A percentile compares a stretch with the other conserved stretches of the same genome.
Conservation (phyloP, 2,888 invertebrate species). For the Epirrhoe alternata region DNA sequence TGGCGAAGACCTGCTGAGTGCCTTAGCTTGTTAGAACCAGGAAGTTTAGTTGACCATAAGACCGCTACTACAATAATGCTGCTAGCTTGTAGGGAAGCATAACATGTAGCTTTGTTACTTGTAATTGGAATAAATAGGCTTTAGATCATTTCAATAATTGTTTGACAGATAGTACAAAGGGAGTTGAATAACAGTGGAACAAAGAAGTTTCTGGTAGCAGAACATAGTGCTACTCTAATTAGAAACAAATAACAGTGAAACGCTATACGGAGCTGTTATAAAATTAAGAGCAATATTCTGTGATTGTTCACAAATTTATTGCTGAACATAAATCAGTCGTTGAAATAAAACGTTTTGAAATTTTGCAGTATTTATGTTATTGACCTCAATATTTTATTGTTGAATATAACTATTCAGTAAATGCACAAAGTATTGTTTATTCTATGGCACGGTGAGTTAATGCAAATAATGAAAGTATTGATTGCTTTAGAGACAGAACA, state of each 20-base stretch:
- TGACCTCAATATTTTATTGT: conserved; percentile 27
- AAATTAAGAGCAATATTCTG: conserved; percentile 7
- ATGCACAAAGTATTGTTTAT: conserved; percentile 10
- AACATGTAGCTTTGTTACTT: not conserved
- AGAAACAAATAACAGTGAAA: not conserved
- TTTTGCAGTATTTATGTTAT: conserved; percentile 12
- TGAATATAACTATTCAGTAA: conserved; percentile 20
- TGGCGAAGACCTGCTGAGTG: not conserved
- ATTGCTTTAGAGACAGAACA: conserved; percentile 24
- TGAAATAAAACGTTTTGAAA: conserved; percentile 14
- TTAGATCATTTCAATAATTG: not conserved
- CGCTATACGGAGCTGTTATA: not conserved
- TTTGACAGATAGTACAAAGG: not conserved
- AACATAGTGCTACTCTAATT: not conserved
- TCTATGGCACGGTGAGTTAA: conserved; percentile 9
- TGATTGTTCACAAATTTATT: conserved; percentile 5
- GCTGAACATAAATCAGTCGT: conserved; percentile 11
- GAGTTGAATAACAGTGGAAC: not conserved
- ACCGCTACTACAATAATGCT: not conserved
- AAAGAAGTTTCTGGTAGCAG: not conserved
- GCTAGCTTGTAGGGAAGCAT: not conserved
- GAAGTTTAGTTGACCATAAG: not conserved
- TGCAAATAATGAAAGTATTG: conserved; percentile 16
- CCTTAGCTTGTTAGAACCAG: not conserved
- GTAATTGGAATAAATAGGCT: not conserved